Evolutionary conservation across 2,888 invertebrate genomes (phyloP).

Genomic region (Drosophila nr. fundita): DNA sequence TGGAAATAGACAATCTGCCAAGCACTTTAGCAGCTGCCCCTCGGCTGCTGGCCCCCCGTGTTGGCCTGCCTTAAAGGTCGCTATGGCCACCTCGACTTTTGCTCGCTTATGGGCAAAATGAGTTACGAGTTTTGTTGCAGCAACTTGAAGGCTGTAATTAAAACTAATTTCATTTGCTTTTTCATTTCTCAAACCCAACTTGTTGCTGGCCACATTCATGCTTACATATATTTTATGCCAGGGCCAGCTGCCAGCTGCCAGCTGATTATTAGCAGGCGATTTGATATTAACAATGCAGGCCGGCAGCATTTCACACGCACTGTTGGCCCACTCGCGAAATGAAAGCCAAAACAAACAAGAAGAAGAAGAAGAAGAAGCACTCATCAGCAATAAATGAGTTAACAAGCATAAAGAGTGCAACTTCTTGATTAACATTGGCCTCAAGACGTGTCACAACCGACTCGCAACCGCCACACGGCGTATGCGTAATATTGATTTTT

Average conservation of each 20-base stretch:
- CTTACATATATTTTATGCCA: conserved; percentile 27
- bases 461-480: conserved; percentile 13
- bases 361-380: conserved; percentile 15
- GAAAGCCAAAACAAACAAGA: conserved; percentile 16
- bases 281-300: conserved; percentile 60
- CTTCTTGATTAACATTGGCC: conserved; percentile 45
- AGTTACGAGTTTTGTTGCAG: conserved; percentile 76
- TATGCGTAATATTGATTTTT: conserved; percentile 63
- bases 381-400: conserved; percentile 49
- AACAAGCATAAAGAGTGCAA: conserved; percentile 47
- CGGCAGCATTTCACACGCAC: conserved; percentile 49
- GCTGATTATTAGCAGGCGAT: conserved; percentile 70
- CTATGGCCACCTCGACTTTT: conserved; percentile 35
- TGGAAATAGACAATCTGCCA: conserved; percentile 74
- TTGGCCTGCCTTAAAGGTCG: conserved; percentile 50
- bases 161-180: conserved; percentile 79
- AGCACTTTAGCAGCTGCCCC: conserved; percentile 61
- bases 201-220: conserved; percentile 11
- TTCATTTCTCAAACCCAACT: conserved; percentile 51
- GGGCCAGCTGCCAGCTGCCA: conserved; percentile 1
- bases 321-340: conserved; percentile 41
- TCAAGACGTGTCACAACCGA: conserved; percentile 29
- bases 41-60: conserved; percentile 55
- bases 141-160: conserved; percentile 78
- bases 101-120: conserved; percentile 73